These are phyloP conservation scores for Drosophila parvula DNA, from an alignment of 1,140 invertebrate species.

Conservation along the genomic window DNA sequence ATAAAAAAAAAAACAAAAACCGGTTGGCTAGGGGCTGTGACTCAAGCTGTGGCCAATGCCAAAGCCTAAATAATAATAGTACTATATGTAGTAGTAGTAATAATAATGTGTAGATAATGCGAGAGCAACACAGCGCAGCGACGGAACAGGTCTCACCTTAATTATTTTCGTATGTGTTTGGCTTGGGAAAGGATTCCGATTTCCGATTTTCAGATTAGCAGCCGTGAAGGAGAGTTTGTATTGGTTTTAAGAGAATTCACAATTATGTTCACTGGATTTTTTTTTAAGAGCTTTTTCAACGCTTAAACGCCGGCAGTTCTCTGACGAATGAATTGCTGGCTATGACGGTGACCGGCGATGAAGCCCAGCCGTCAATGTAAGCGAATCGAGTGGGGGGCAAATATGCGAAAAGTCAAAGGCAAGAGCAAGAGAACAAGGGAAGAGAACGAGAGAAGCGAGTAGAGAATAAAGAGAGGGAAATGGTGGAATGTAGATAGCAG, in stretches of 20 bases:
- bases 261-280: constrained; percentile 10
- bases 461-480: constrained; percentile 1
- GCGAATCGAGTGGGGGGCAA: constrained; percentile 1
- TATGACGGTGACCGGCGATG: constrained; percentile 3
- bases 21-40: constrained; percentile 47
- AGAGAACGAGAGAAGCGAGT: constrained; percentile 3
- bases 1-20: constrained; percentile 36
- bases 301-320: constrained; percentile 24
- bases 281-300: constrained; percentile 18
- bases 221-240: not conserved
- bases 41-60: constrained; percentile 22
- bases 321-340: constrained; percentile 17
- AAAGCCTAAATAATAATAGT: constrained; percentile 40
- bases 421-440: not conserved
- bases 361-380: constrained; percentile 9
- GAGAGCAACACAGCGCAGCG: not conserved
- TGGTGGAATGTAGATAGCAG: constrained; percentile 23
- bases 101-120: constrained; percentile 22
- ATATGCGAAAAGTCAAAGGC: constrained; percentile 22
- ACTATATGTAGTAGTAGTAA: not conserved
- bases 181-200: constrained; percentile 4
- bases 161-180: constrained; percentile 7
- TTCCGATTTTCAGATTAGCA: not conserved
- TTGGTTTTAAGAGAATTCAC: constrained; percentile 14
- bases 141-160: constrained; percentile 20